Percentiles rank a stretch among this genome's conserved stretches.
Conservation (phyloP, 2,888 invertebrate genomes). For the Abrostola tripartita region DNA sequence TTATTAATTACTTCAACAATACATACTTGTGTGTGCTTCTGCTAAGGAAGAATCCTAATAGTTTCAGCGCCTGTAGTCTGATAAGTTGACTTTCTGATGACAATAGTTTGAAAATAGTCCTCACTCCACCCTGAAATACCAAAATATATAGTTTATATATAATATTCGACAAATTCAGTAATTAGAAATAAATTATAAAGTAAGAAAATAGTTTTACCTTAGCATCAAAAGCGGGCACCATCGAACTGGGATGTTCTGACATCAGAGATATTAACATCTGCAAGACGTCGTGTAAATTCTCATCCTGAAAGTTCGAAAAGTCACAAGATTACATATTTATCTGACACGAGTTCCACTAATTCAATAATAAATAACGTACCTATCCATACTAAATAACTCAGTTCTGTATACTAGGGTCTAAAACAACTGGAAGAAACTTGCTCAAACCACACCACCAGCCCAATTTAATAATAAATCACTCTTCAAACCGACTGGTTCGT, state of each 20-base stretch:
- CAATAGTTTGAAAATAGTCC: conserved; percentile 98
- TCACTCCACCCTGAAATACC: conserved; percentile 92
- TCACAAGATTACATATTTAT: background rate
- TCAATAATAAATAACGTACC: background rate
- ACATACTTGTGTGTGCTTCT: conserved; percentile 98
- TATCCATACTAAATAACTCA: conserved; percentile 1
- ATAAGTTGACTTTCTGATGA: conserved; percentile 98
- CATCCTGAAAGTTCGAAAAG: conserved; percentile 90
- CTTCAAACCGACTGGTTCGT: background rate
- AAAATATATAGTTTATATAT: background rate
- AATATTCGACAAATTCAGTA: too few species aligned
- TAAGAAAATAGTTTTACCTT: conserved; percentile 85
- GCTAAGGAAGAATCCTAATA: conserved; percentile 99
- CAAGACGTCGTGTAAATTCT: conserved; percentile 99
- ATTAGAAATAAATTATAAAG: background rate
- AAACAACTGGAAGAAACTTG: conserved; percentile 3
- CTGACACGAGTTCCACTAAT: background rate
- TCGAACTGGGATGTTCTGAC: conserved; percentile 99
- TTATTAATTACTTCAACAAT: background rate
- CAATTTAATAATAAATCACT: background rate
- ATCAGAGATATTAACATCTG: conserved; percentile 98
- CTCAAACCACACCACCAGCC: background rate
- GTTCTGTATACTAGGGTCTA: background rate
- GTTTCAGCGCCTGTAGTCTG: conserved; percentile 97
- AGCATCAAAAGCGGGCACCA: conserved; percentile 99